Evolutionary conservation across 1,140 invertebrate genomes (phyloP).

Genomic region (Drosophila varians): DNA sequence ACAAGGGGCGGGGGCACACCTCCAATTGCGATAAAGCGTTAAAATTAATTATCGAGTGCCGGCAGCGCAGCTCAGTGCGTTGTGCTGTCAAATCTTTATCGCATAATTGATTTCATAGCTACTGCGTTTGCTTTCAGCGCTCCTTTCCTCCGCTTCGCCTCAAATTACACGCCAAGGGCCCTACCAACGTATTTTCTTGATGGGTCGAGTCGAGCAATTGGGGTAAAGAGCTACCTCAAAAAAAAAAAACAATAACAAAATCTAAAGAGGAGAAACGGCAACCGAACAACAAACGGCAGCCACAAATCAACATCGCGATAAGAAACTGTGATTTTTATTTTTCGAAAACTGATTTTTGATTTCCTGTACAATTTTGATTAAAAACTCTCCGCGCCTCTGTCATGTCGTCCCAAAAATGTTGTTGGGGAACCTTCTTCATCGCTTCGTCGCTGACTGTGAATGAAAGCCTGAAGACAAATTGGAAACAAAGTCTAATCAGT

Average conservation of each 20-base stretch:
- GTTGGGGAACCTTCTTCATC: conserved; percentile 38
- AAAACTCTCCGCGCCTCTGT: conserved; percentile 50
- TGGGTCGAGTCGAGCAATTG: conserved; percentile 62
- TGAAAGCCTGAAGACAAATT: conserved; percentile 67
- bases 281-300: conserved; percentile 42
- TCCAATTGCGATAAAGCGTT: conserved; percentile 78
- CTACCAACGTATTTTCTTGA: conserved; percentile 11
- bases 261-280: background rate
- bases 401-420: background rate
- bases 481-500: conserved; percentile 81
- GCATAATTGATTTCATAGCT: conserved; percentile 82
- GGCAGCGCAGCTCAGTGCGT: conserved; percentile 65
- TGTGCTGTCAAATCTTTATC: conserved; percentile 82
- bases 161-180: conserved; percentile 66
- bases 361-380: conserved; percentile 82
- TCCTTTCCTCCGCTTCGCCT: conserved; percentile 49
- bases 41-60: conserved; percentile 78
- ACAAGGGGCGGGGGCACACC: conserved; percentile 56
- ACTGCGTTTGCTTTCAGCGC: conserved; percentile 75
- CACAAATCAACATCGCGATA: conserved; percentile 68
- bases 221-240: conserved; percentile 68
- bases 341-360: conserved; percentile 80
- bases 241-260: conserved; percentile 17
- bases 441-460: conserved; percentile 29
- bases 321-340: conserved; percentile 82